Conservation (phyloP, 1,140 invertebrate genomes). For the Pogonomyrmex californicus region DNA sequence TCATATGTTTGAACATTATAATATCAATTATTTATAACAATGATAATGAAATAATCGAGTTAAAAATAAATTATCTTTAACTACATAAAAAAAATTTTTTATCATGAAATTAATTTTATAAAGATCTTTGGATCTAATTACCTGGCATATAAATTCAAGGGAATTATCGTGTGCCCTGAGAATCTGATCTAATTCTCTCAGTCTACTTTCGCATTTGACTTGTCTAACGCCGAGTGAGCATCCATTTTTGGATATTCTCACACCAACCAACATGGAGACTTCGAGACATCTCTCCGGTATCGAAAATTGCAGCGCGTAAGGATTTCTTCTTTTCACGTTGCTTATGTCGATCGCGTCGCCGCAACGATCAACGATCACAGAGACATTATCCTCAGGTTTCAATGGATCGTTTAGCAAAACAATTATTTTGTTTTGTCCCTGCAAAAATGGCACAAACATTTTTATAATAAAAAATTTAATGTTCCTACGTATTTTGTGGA, state of each 20-base stretch:
- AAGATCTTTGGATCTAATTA: slow-evolving; percentile 78
- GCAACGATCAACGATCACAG: slow-evolving; percentile 92
- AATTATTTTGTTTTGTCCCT: slow-evolving; percentile 94
- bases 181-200: slow-evolving; percentile 94
- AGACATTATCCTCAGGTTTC: slow-evolving; percentile 91
- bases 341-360: slow-evolving; percentile 92
- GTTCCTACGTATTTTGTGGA: neutral
- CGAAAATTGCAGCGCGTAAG: slow-evolving; percentile 93
- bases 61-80: neutral
- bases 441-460: slow-evolving; percentile 41
- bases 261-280: slow-evolving; percentile 93
- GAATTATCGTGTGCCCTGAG: slow-evolving; percentile 92
- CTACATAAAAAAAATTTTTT: neutral
- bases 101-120: neutral
- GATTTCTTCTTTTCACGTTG: slow-evolving; percentile 92
- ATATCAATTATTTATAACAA: neutral
- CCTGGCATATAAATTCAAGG: slow-evolving; percentile 95
- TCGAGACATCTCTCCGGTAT: slow-evolving; percentile 93
- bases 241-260: slow-evolving; percentile 93
- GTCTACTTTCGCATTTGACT: slow-evolving; percentile 94
- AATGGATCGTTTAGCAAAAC: slow-evolving; percentile 92
- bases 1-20: neutral
- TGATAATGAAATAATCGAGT: neutral
- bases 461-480: neutral
- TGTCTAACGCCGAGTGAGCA: slow-evolving; percentile 92